phyloP scores from a whole-genome alignment of 1,140 invertebrate genomes.

The Euwallacea similis region DNA sequence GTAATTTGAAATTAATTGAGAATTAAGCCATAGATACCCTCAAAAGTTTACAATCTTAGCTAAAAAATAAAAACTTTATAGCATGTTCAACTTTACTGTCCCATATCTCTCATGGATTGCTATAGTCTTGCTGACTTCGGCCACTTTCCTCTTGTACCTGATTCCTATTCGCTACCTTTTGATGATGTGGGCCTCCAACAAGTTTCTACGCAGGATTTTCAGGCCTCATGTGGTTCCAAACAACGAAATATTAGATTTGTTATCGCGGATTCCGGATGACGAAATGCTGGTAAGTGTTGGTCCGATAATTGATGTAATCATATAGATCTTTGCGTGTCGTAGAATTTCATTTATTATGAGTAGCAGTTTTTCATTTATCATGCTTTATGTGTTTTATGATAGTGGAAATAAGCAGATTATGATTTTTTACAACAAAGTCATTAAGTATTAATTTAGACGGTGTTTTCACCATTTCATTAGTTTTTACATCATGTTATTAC shows the following conservation, averaged over 20 bases:
- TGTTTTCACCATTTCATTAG: no score
- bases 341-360: no score
- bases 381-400: no score
- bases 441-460: no score
- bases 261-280: slow-evolving; percentile 94
- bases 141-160: slow-evolving; percentile 80
- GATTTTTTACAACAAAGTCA: no score
- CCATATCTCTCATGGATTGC: slow-evolving; percentile 94
- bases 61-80: slow-evolving; percentile 54
- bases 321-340: no score
- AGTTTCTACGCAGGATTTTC: slow-evolving; percentile 92
- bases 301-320: no score
- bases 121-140: slow-evolving; percentile 73
- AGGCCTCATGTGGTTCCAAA: slow-evolving; percentile 94
- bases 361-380: no score
- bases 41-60: no score
- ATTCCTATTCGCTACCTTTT: slow-evolving; percentile 90
- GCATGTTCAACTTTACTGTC: slow-evolving; percentile 95
- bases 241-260: slow-evolving; percentile 94
- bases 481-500: no score
- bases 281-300: slow-evolving; percentile 77
- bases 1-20: slow-evolving; percentile 59
- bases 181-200: slow-evolving; percentile 88
- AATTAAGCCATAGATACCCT: no score
- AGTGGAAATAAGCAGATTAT: no score